Base-by-base conservation (phyloP, 2,888 invertebrate genomes). In the Lydus trimaculatus region DNA sequence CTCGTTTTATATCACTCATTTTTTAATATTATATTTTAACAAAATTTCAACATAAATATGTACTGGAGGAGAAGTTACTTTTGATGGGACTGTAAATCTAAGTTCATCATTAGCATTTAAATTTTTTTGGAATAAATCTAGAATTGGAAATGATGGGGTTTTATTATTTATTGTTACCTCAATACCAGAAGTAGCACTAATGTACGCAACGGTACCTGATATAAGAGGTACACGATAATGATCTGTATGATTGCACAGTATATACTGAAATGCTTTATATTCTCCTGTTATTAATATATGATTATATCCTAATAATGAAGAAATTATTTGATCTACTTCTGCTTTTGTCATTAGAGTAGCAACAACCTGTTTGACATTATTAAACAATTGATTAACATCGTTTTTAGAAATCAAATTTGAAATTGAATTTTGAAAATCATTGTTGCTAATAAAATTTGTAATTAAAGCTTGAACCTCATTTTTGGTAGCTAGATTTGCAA, bases 1-100 rank as follows among this genome's bases (percentile, higher is more conserved):
- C 43, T 52, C 39, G 7, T 58, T 63, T 66, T 15, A 33, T 17
- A 17, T 61, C n/a, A 15, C n/a, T 63, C 23, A 56, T 56, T 33
- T 33, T 58, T 56, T 59, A 43, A 20, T 33, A 8, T 64, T 64
- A 9, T 48, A 48, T 48, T 20, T 17, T 6, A 48, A 1, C 17
- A 48, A 7, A 3, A 48, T 20, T 17, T 48, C 48, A 20, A 48
- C 48, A 48, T 8, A 48, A 7, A 48, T 48, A 20, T 8, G 7
- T 17, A 8, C 2, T 48, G 7, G 17, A 20, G 7, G 6, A 20
- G n/a, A n/a, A n/a, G n/a, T n/a, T n/a, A n/a, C n/a, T n/a, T 17
- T 17, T 5, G 20, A 9, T 8, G 48, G 48, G 17, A 48, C 6
- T 48, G 17, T 20, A 17, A 48, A 48, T 17, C 8, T 17, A 20